Base-by-base conservation (phyloP, 2,888 invertebrate genomes). In the Amorpha juglandis region DNA sequence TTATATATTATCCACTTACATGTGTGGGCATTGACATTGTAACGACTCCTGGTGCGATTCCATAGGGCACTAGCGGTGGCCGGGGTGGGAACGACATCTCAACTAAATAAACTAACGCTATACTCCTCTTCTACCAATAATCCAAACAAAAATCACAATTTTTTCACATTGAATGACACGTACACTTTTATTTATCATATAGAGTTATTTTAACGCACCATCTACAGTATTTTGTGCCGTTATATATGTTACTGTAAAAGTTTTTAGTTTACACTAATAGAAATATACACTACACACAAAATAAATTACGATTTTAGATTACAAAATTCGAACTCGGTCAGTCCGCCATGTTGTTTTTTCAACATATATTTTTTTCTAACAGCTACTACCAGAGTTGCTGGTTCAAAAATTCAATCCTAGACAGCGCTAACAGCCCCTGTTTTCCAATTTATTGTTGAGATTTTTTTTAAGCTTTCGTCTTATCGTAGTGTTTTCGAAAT, bases 31-130 rank as follows among this genome's bases (percentile, higher is more conserved):
- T 95, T 64, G 96, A 95, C 95, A 96, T 95, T 78, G 97, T 95
- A 78, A 97, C 95, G 50, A 96, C 95, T 65, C 96, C 95, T 63
- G 96, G 95, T 73, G 96, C 95, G 87, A 97, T 95, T 63, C 90
- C 91, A 74, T 95, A 96, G 63, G 96, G 96, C 91, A 97, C 96
- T 21, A 97, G 96, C 62, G 97, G 97, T 79, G 97, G 95, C 75
- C 98, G 97, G 72, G 98, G 97, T 70, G 97, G 98, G 91, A 96
- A 98, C 74, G 98, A 98, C 98, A 98, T 98, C 75, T 63, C 51
- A 45, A 55, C 47, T 9, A 27, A 9, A 38, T 16, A 27, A 47
- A 55, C 35, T 58, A 16, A 55, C 33, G 35, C 33, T 58, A 58
- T 47, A 67, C 66, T 55, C 64, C 66, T 69, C 66, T 67, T 63